Evolutionary conservation across 2,797 vertebrate species (phyloP), one percentile per base, ranked within the genome.

Genomic region (Threskiornis aethiopicus): DNA sequence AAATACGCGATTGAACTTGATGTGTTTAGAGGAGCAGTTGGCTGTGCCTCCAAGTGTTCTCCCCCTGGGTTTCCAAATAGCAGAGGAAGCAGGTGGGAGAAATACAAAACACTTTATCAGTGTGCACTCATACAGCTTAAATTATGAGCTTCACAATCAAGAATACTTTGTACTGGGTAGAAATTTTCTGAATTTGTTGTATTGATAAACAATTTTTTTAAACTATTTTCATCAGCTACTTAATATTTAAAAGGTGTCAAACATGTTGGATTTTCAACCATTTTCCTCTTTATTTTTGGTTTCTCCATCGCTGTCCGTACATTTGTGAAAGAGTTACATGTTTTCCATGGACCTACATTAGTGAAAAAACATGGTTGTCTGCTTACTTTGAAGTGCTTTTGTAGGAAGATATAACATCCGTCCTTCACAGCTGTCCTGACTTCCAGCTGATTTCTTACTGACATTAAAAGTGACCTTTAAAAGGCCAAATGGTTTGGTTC

Each of bases 401-500:
- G 28, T 67, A 19, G 1, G 44, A 31, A 87, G 44, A 52, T 52
- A 55, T 9, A 71, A 59, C 37, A 67, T 21, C 61, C 57, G 35
- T 78, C 44, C 13, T 88, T 90, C 59, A 57, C 9, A 26, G 17
- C 24, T 79, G 25, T 90, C 65, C 73, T 65, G 22, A 18, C 21
- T 70, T 94, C 54, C 70, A 71, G 7, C 33, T 78, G 84, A 84
- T 82, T 92, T 92, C 57, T 79, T 82, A 67, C 52, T 92, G 84
- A 78, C 33, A 25, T 86, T 90, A 90, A 84, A 90, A 47, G 11
- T 86, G 86, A 86, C 61, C 72, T 94, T 92, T 87, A 67, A 92
- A 96, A 95, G 65, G 81, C 75, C 58, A 92, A 65, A 76, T 46
- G 8, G 12, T 89, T 84, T 96, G 29, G n/a, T 87, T 94, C 61